Conservation (phyloP, 1,140 invertebrate species). For the Drosophila cardini region DNA sequence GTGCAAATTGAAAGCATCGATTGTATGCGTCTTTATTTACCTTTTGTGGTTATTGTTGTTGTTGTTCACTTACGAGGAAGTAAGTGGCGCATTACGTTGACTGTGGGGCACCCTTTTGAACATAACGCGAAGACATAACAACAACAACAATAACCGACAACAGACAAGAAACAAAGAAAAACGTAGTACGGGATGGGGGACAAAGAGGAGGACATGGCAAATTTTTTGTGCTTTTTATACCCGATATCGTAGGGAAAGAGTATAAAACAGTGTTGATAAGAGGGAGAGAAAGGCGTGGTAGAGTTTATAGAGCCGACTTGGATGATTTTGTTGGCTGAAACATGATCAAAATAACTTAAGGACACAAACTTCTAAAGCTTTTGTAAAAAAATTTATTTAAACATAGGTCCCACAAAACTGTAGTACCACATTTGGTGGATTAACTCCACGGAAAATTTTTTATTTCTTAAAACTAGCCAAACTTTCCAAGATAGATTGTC, state of each 20-base stretch:
- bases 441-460: no score
- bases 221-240: background rate
- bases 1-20: conserved; percentile 78
- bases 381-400: no score
- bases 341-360: no score
- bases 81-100: conserved; percentile 77
- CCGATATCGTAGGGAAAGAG: no score
- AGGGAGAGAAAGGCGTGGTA: conserved; percentile 3
- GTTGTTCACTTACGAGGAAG: conserved; percentile 64
- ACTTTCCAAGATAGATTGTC: no score
- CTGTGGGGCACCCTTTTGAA: conserved; percentile 65
- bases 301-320: no score
- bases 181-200: conserved; percentile 5
- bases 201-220: conserved; percentile 1
- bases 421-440: no score
- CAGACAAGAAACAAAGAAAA: background rate
- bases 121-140: conserved; percentile 52
- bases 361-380: no score
- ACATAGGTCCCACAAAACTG: no score
- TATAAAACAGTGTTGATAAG: no score
- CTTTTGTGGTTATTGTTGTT: conserved; percentile 12
- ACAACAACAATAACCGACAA: conserved; percentile 26
- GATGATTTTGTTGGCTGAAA: no score
- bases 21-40: conserved; percentile 44
- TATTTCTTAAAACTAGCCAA: no score